A percentile compares a stretch with the other conserved stretches of the same genome.
phyloP scores from a whole-genome alignment of 2,888 invertebrate species.

The Rambutsinella grinnellia region DNA sequence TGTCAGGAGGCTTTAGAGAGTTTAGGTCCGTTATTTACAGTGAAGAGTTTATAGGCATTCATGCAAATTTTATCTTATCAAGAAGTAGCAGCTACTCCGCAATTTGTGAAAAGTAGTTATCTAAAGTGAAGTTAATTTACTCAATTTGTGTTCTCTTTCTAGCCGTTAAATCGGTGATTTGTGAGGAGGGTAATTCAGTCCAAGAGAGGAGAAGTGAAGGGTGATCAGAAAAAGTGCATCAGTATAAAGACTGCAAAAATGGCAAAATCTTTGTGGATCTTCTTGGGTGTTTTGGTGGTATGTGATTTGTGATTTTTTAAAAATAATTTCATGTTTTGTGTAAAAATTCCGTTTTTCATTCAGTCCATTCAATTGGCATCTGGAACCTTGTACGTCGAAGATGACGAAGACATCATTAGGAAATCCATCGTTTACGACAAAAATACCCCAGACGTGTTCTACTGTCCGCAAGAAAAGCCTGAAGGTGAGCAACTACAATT shows the following conservation, averaged over 20 bases:
- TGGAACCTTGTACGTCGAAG: slow-evolving; percentile 40
- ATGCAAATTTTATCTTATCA: too few species aligned
- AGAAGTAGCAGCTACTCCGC: too few species aligned
- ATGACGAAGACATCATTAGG: slow-evolving; percentile 76
- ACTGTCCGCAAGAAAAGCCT: slow-evolving; percentile 84
- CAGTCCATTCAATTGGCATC: slow-evolving; percentile 39
- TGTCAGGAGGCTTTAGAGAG: too few species aligned
- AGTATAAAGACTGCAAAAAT: slow-evolving; percentile 29
- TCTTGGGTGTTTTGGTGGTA: slow-evolving; percentile 43
- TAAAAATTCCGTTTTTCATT: background rate
- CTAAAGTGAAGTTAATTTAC: background rate
- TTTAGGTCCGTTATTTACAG: too few species aligned
- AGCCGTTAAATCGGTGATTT: background rate
- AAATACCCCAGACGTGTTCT: slow-evolving; percentile 84
- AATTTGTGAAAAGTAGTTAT: background rate
- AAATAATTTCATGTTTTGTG: background rate
- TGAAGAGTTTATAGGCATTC: too few species aligned
- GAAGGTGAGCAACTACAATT: slow-evolving; percentile 72
- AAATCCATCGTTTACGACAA: slow-evolving; percentile 85
- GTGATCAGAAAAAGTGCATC: too few species aligned
- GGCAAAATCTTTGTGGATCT: slow-evolving; percentile 24
- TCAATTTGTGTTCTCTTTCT: background rate
- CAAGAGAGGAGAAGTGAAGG: background rate
- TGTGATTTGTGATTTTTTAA: background rate
- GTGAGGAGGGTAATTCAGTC: background rate